phyloP scores from a whole-genome alignment of 2,888 invertebrate genomes.

The Bimastos eiseni region DNA sequence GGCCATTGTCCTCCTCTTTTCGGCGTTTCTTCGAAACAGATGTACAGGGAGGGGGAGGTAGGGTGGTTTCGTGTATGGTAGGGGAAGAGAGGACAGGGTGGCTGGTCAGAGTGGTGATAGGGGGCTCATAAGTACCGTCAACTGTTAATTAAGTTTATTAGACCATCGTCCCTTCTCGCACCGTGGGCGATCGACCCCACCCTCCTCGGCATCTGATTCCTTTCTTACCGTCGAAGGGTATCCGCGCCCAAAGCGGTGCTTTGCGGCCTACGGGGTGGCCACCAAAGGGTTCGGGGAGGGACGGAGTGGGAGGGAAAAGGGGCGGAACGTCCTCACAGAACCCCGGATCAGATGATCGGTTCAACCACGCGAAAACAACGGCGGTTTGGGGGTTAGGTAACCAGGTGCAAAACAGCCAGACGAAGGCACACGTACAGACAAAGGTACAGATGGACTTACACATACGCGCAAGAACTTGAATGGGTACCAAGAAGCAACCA shows the following conservation, averaged over 20 bases:
- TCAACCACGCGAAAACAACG: not conserved
- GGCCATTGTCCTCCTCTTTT: slow-evolving; percentile 16
- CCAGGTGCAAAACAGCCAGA: slow-evolving; percentile 8
- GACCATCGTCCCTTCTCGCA: not conserved
- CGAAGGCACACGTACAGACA: not conserved
- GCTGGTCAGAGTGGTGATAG: not conserved
- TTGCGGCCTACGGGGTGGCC: not conserved
- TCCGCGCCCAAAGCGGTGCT: not conserved
- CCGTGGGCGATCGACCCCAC: not conserved
- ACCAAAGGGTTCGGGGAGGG: not conserved
- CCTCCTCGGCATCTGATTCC: not conserved
- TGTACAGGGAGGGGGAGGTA: not conserved
- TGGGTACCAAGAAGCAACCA: not conserved
- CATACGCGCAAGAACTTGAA: not conserved
- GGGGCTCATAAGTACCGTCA: slow-evolving; percentile 17
- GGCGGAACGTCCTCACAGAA: not conserved
- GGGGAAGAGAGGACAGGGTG: not conserved
- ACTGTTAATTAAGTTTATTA: slow-evolving; percentile 3
- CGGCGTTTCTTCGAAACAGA: not conserved
- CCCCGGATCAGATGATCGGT: slow-evolving; percentile 3
- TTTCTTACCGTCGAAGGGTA: slow-evolving; percentile 6
- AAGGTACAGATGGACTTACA: too few relatives aligned
- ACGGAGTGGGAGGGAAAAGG: not conserved
- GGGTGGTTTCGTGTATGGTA: not conserved
- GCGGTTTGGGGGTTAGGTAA: not conserved